Percentiles rank a stretch among this genome's conserved stretches.
Evolutionary conservation across 2,113 vertebrate species (phyloP).

Genomic region (Oreocharis arfaki): DNA sequence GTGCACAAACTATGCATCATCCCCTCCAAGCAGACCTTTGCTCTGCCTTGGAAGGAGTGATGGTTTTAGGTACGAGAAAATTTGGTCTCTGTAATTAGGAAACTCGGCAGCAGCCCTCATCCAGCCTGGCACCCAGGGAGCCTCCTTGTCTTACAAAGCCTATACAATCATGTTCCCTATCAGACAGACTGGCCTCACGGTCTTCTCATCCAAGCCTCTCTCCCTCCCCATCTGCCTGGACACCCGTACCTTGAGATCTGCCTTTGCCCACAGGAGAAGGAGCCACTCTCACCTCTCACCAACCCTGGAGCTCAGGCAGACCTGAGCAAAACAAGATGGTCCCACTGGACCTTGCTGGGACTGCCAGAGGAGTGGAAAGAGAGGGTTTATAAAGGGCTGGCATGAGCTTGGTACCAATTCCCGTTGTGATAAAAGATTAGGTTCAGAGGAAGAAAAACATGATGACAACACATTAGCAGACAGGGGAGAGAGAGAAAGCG

Average conservation of each 20-base stretch:
- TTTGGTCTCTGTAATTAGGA: background rate
- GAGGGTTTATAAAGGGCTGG: background rate
- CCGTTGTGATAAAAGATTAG: background rate
- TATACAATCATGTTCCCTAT: too few relatives aligned
- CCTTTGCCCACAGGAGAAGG: background rate
- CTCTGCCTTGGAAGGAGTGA: background rate
- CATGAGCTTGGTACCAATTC: background rate
- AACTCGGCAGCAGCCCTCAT: background rate
- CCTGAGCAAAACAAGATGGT: background rate
- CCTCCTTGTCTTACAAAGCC: background rate
- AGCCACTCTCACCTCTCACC: background rate
- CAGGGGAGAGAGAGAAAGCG: background rate
- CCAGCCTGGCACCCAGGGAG: background rate
- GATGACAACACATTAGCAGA: background rate
- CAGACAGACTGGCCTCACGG: background rate
- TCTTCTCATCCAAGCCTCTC: background rate
- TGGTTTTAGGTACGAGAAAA: background rate
- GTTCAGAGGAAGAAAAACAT: constrained; percentile 43
- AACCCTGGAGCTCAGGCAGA: background rate
- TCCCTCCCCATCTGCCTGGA: background rate
- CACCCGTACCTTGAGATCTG: rapidly evolving
- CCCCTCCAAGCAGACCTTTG: background rate
- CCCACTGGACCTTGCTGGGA: background rate
- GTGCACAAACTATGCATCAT: background rate
- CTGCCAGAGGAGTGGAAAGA: background rate